Evolutionary conservation across 2,113 vertebrate genomes (phyloP).

Genomic region (Pseudorectes ferrugineus): DNA sequence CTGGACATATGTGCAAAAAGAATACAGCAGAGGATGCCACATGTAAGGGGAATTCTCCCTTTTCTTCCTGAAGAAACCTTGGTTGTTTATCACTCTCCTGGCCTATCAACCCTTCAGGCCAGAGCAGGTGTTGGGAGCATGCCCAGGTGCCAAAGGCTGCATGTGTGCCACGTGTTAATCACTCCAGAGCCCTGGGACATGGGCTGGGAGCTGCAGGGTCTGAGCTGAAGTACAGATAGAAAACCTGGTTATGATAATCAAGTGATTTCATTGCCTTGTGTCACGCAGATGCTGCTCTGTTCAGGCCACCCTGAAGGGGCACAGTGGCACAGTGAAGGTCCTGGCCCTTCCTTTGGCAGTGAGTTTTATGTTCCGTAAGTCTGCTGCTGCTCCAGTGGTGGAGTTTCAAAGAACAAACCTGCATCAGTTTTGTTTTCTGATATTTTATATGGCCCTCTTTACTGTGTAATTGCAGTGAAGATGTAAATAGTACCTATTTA

Average conservation of each 20-base stretch:
- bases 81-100: neutral
- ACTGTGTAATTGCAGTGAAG: neutral
- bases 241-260: neutral
- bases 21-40: neutral
- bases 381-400: neutral
- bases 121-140: too few species aligned
- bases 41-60: neutral
- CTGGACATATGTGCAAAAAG: neutral
- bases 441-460: neutral
- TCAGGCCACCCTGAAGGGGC: fast-evolving
- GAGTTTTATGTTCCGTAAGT: neutral
- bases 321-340: neutral
- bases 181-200: neutral
- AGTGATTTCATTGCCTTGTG: neutral
- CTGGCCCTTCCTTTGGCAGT: neutral
- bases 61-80: neutral
- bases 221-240: neutral
- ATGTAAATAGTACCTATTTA: neutral
- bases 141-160: neutral
- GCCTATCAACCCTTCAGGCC: neutral
- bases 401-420: neutral
- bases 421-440: neutral
- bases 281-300: neutral
- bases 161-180: fast-evolving
- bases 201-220: neutral